Conservation (phyloP, 2,888 invertebrate species). For the Cephus rjabovi region DNA sequence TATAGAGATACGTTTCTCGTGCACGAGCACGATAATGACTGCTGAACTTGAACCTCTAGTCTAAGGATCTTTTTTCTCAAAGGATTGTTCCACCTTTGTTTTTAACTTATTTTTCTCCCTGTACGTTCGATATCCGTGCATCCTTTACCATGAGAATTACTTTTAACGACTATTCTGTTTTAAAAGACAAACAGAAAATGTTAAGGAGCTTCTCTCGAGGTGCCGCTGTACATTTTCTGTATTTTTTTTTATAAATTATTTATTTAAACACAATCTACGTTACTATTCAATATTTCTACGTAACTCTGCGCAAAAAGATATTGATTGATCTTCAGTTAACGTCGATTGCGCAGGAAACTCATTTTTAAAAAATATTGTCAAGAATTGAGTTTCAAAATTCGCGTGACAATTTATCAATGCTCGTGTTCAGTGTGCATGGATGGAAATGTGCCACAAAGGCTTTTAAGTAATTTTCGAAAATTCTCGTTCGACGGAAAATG, state of each 20-base stretch:
- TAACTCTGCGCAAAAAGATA: neutral
- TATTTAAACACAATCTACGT: neutral
- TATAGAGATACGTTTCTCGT: constrained; percentile 49
- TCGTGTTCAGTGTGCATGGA: neutral
- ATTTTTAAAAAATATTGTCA: neutral
- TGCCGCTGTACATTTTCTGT: neutral
- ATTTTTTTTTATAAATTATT: neutral
- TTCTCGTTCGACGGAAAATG: neutral
- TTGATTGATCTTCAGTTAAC: neutral
- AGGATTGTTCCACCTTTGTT: neutral
- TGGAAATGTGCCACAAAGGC: too few relatives aligned
- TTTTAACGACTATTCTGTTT: neutral
- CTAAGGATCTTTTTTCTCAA: neutral
- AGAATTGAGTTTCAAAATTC: neutral
- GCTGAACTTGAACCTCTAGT: neutral
- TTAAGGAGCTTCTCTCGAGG: neutral
- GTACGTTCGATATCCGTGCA: neutral
- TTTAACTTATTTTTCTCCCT: neutral
- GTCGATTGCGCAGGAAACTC: neutral
- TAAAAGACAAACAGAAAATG: neutral
- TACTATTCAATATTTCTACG: neutral
- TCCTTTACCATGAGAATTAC: neutral
- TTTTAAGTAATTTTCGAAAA: neutral
- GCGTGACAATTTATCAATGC: neutral
- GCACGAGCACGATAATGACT: constrained; percentile 38